These are phyloP conservation scores for Paraplagusia blochii DNA, from an alignment of 2,113 vertebrate genomes.

Conservation along the genomic window DNA sequence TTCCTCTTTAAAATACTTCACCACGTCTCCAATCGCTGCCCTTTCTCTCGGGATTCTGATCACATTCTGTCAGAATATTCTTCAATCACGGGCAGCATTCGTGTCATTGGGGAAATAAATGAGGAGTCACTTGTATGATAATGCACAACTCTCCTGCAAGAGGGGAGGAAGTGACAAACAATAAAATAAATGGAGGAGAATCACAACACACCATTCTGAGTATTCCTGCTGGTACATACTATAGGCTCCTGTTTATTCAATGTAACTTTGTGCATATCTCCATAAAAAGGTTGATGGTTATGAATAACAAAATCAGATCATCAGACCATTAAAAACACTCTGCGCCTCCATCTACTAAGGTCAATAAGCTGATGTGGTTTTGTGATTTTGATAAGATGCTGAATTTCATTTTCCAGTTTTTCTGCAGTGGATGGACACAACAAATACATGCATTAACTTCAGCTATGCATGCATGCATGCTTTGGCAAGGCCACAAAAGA, in stretches of 20 bases:
- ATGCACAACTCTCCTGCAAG: conserved; percentile 41
- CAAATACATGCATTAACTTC: too few relatives aligned
- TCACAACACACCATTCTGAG: conserved; percentile 4
- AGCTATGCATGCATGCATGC: too few relatives aligned
- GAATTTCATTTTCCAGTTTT: too few relatives aligned
- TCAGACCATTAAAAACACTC: too few relatives aligned
- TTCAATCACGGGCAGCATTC: conserved; percentile 39
- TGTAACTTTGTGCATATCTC: not conserved
- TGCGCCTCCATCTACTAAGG: too few relatives aligned
- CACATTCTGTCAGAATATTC: conserved; percentile 26
- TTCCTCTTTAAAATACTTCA: not conserved
- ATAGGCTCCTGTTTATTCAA: not conserved
- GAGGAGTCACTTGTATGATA: conserved; percentile 41
- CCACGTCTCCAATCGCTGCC: conserved; percentile 6
- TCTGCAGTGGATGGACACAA: too few relatives aligned
- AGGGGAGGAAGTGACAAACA: conserved; percentile 28
- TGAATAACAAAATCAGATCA: too few relatives aligned
- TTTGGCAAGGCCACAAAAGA: too few relatives aligned
- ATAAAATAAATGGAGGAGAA: conserved; percentile 46
- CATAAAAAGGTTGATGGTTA: too few relatives aligned
- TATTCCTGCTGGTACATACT: conserved; percentile 13
- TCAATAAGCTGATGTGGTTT: too few relatives aligned
- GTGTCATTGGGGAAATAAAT: conserved; percentile 50
- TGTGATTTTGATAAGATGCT: too few relatives aligned
- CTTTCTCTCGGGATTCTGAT: conserved; percentile 24